Evolutionary conservation across 1,140 invertebrate species (phyloP), one percentile per base, ranked within the genome.

Genomic region (Heliconius himera): DNA sequence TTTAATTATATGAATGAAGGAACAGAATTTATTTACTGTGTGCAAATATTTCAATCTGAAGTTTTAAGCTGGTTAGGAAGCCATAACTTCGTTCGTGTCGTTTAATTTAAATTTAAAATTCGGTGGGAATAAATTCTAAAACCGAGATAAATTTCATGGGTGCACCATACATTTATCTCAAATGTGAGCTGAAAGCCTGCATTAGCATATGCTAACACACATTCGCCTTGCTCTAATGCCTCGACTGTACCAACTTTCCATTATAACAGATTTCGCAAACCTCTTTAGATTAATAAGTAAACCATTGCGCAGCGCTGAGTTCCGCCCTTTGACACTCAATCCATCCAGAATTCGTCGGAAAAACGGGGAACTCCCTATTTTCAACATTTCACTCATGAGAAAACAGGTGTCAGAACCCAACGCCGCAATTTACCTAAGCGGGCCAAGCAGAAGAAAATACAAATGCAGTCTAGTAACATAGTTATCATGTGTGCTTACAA

Each of bases 191-290:
- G n/a, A n/a, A n/a, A n/a, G n/a, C n/a, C 75, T 66, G 72, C 72
- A 78, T 78, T 81, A 71, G 60, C 80, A 81, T 81, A 81, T 78
- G 80, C 80, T 77, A 81, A 81, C 80, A 49, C 78, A 60, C 75
- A 66, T 78, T 76, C 51, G 46, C 76, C 60, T 77, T 75, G 76
- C 60, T 36, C 73, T 76, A 74, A 78, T 71, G 51, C 49, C 51
- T 72, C 70, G 71, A 54, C 49, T 36, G 8, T 56, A 20, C n/a
- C 51, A 73, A 38, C 51, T 60, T 71, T 46, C 66, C 22, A 36
- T 60, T 76, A 70, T n/a, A 54, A n/a, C 20, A 8, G 20, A n/a
- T 54, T 54, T n/a, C 51, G 51, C 51, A 54, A 54, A 54, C 20
- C 20, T 49, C 51, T n/a, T 41, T 41, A 9, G 9, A 2, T 11